Evolutionary conservation across 2,797 vertebrate genomes (phyloP), one percentile per base, ranked within the genome.

Genomic region (Meda fulgida): DNA sequence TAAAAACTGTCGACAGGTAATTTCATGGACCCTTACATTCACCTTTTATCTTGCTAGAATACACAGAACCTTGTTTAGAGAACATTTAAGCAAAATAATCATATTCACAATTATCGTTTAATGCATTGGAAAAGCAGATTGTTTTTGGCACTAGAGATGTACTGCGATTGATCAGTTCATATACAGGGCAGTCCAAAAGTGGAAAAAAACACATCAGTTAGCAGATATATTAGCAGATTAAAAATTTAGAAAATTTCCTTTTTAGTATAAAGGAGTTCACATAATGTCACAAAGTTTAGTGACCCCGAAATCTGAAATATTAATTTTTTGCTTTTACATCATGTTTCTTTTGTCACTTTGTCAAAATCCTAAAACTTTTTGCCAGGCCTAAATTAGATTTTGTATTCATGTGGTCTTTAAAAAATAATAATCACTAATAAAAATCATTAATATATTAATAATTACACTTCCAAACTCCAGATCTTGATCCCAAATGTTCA

Each of bases 1-100:
- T 46, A 88, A 90, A 91, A 86, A 90, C 55, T 86, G 91, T 87
- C 10, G 43, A 75, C 51, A 83, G 48, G 65, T 75, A 85, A 85
- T 88, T 81, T 81, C 80, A 10, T 60, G 65, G 43, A n/a, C 38
- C 81, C 76, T 19, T 75, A 80, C n/a, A 26, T 85, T 87, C 51
- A 48, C 36, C 83, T 83, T 60, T 82, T 81, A 21, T 69, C 76
- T 79, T 14, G 21, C 85, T 84, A 55, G 80, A 82, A 46, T 67
- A 78, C 73, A 81, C 67, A 23, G 19, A 48, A 51, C 7, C 19
- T 65, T 71, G 18, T 60, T 71, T 70, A 34, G 13, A 21, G 8
- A 76, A 43, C 19, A 9, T 77, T 79, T 43, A 7, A 46, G 48
- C 31, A 38, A 60, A 81, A 60, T 67, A 46, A 26, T 19, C 29